phyloP scores from a whole-genome alignment of 1,140 invertebrate genomes.

The Alviniconcha marisindica region DNA sequence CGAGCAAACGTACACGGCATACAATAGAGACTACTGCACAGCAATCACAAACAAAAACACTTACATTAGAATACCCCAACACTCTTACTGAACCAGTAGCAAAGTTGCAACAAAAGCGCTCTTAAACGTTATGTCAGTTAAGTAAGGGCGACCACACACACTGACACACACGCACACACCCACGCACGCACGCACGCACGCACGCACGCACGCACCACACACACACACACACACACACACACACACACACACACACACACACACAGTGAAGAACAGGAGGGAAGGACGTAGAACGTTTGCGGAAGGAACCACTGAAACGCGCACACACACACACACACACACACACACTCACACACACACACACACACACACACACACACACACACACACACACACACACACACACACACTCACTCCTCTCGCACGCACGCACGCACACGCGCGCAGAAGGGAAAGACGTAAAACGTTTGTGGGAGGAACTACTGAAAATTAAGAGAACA shows the following conservation, averaged over 20 bases:
- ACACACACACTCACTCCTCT: neutral
- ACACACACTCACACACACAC: neutral
- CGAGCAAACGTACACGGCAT: neutral
- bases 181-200: neutral
- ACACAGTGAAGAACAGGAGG: neutral
- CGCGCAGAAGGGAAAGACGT: too few species aligned
- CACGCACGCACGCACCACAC: neutral
- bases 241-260: neutral
- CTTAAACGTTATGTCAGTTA: neutral
- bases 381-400: neutral
- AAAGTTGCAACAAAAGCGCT: neutral
- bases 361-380: slow-evolving; percentile 9
- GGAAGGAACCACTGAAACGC: neutral
- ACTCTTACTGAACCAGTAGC: neutral
- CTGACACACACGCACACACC: neutral
- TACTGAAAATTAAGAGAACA: too few species aligned
- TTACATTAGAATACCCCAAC: neutral
- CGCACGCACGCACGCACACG: too few species aligned
- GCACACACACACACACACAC: neutral
- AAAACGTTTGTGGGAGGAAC: too few species aligned
- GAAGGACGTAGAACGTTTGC: too few species aligned
- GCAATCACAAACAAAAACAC: neutral
- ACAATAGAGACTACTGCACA: too few species aligned
- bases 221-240: slow-evolving; percentile 7
- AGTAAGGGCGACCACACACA: neutral